Percentiles rank a stretch among this genome's conserved stretches.
Conservation (phyloP, 2,888 invertebrate species). For the Vannuccia rotundouncinata region DNA sequence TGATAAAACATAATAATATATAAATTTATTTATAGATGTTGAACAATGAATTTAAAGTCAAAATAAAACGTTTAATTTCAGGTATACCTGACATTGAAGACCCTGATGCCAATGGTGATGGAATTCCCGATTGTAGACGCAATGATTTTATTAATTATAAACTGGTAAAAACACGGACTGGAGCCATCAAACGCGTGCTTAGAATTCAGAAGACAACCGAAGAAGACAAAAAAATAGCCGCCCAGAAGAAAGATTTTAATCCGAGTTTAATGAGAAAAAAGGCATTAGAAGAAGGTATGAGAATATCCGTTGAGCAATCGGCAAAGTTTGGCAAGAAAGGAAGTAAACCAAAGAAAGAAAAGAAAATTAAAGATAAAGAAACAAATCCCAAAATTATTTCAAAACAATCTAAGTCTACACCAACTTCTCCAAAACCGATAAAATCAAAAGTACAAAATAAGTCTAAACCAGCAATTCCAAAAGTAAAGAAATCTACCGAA, state of each 20-base stretch:
- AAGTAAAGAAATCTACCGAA: slow-evolving; percentile 12
- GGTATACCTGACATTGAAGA: slow-evolving; percentile 49
- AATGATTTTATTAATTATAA: slow-evolving; percentile 41
- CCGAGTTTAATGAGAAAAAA: slow-evolving; percentile 30
- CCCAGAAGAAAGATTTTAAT: slow-evolving; percentile 35
- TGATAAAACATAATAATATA: too few relatives aligned
- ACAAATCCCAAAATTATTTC: neutral
- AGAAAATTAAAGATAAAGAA: slow-evolving; percentile 5
- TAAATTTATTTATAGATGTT: too few relatives aligned
- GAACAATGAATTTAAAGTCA: neutral
- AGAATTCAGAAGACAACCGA: slow-evolving; percentile 37
- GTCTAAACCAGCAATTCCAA: neutral
- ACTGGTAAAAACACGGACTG: slow-evolving; percentile 32
- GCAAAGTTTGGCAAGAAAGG: slow-evolving; percentile 34
- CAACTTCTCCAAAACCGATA: neutral
- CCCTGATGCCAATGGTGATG: slow-evolving; percentile 51
- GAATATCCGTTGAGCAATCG: slow-evolving; percentile 28
- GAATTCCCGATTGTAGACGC: slow-evolving; percentile 44
- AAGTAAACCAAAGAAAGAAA: neutral
- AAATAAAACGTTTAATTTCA: slow-evolving; percentile 10
- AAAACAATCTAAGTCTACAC: neutral
- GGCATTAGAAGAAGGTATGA: slow-evolving; percentile 30
- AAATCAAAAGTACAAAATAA: neutral
- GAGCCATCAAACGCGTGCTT: slow-evolving; percentile 38
- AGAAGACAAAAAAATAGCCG: slow-evolving; percentile 31